A percentile compares a stretch with the other conserved stretches of the same genome.
These are phyloP conservation scores for Fratercula arctica DNA, from an alignment of 2,797 vertebrate species.

Conservation along the genomic window DNA sequence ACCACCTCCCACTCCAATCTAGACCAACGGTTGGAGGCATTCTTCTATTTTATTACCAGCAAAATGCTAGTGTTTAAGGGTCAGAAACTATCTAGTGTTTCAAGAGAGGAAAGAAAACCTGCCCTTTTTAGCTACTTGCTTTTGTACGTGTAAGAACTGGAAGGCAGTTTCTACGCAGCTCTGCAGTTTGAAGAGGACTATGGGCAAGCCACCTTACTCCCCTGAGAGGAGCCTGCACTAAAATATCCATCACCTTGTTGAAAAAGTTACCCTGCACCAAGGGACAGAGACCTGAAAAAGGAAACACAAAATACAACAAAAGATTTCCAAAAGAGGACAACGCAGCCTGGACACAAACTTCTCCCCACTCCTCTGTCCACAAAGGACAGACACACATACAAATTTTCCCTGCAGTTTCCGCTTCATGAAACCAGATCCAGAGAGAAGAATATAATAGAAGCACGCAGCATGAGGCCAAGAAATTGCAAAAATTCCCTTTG, in stretches of 20 bases:
- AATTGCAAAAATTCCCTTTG: constrained; percentile 61
- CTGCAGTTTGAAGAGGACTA: background rate
- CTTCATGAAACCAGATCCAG: constrained; percentile 30
- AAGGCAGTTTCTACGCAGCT: background rate
- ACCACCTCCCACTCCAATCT: constrained; percentile 34
- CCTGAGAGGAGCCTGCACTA: background rate
- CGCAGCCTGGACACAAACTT: constrained; percentile 3
- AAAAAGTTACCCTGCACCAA: background rate
- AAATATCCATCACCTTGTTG: background rate
- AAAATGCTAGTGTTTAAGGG: constrained; percentile 66
- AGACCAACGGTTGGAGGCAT: constrained; percentile 9
- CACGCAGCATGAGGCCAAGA: constrained; percentile 61
- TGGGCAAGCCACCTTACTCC: background rate
- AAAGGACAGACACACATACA: constrained; percentile 32
- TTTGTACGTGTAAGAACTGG: background rate
- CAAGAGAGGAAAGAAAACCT: constrained; percentile 38
- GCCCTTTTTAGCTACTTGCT: constrained; percentile 28
- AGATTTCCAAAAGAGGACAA: background rate
- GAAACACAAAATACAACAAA: background rate
- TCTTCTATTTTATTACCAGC: constrained; percentile 56
- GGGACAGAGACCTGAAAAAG: background rate
- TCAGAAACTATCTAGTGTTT: constrained; percentile 49
- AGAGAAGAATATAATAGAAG: constrained; percentile 29
- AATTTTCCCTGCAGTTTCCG: constrained; percentile 14
- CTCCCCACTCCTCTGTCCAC: background rate